Percentiles rank a stretch among this genome's conserved stretches.
phyloP scores from a whole-genome alignment of 2,113 vertebrate genomes.

The Puma concolor region DNA sequence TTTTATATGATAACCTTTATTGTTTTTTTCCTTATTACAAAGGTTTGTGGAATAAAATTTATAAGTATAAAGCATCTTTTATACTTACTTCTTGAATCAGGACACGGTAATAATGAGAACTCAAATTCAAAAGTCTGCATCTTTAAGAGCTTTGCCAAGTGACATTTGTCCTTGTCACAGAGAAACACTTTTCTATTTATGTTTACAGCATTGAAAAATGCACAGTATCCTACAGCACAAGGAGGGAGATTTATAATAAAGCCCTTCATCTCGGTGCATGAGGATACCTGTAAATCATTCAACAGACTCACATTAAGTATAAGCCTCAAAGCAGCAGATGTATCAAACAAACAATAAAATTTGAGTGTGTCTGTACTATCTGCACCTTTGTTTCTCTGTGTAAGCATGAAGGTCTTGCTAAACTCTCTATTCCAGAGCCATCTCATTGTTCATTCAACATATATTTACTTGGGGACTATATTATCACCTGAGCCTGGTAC shows the following conservation, averaged over 20 bases:
- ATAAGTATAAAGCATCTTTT: constrained; percentile 42
- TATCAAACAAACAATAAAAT: constrained; percentile 81
- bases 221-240: constrained; percentile 54
- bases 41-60: constrained; percentile 51
- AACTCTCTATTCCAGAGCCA: constrained; percentile 26
- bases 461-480: neutral
- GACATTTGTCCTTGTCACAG: constrained; percentile 71
- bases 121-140: constrained; percentile 67
- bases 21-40: constrained; percentile 49
- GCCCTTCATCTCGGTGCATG: constrained; percentile 77
- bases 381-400: constrained; percentile 73
- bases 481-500: neutral
- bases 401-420: constrained; percentile 58
- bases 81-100: constrained; percentile 46
- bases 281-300: constrained; percentile 80
- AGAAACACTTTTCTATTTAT: constrained; percentile 70
- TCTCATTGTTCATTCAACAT: constrained; percentile 35
- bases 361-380: constrained; percentile 55
- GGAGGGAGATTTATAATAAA: constrained; percentile 70
- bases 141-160: constrained; percentile 56
- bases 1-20: constrained; percentile 35
- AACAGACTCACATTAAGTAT: constrained; percentile 79
- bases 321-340: constrained; percentile 77
- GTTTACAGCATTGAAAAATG: constrained; percentile 71
- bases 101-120: constrained; percentile 63